Base-by-base conservation (phyloP, 2,888 invertebrate species). In the Ptycholaimellus sp. region DNA sequence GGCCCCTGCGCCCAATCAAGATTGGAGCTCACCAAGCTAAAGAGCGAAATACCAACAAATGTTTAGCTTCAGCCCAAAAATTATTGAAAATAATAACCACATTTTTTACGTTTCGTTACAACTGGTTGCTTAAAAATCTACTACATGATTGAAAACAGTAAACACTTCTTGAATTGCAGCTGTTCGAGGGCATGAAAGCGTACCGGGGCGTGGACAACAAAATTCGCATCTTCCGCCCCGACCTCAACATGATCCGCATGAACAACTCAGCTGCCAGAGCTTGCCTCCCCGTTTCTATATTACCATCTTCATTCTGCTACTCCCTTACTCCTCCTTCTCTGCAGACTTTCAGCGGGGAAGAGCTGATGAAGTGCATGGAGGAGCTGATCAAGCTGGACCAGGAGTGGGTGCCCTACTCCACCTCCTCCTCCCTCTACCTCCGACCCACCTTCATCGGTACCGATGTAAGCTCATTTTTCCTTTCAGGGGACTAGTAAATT, bases 141-240 rank as follows among this genome's bases (percentile, higher is more conserved):
- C 44, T 54, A 54, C 33, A 54, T 52, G 17, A 46, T 49, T 30
- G 54, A n/a, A n/a, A n/a, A n/a, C n/a, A n/a, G n/a, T n/a, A n/a
- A n/a, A n/a, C n/a, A n/a, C n/a, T n/a, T n/a, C n/a, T n/a, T n/a
- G n/a, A n/a, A n/a, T 52, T 62, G 20, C 63, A 93, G 85, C 66
- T 90, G 44, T 96, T 96, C 59, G 96, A 96, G 69, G 96, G 96
- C 37, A 71, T 90, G 72, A 96, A 96, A 64, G 90, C 87, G 0
- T 96, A 80, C 63, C 70, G 85, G 48, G 85, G 90, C 7, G 70
- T 72, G 11, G 90, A 96, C 63, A 79, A 77, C 39, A 75, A 73
- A 63, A 78, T 96, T 47, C 69, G 90, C 47, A 65, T 96, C 53
- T 96, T 96, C 64, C 73, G 96, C 35, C 93, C 93, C 1, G 77